phyloP scores from a whole-genome alignment of 1,140 invertebrate species.

The Bombus breviceps region DNA sequence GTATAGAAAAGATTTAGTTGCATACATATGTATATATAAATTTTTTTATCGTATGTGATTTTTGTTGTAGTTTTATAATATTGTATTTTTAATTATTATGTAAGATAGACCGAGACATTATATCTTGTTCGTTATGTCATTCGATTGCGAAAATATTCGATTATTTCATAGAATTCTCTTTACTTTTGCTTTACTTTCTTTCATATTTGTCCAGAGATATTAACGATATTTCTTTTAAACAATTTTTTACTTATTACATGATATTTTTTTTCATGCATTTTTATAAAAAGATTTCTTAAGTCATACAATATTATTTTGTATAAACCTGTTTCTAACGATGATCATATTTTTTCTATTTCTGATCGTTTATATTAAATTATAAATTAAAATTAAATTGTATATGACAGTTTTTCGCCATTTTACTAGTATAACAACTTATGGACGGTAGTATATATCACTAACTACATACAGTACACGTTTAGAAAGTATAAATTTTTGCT shows the following conservation, averaged over 20 bases:
- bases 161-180: not conserved
- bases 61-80: not conserved
- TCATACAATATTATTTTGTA: not conserved
- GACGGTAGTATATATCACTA: not conserved
- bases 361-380: not conserved
- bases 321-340: not conserved
- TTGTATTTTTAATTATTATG: no score
- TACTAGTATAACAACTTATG: not conserved
- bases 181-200: not conserved
- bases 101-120: no score
- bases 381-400: not conserved
- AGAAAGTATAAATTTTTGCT: constrained; percentile 33
- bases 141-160: not conserved
- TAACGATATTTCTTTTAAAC: not conserved
- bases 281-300: not conserved
- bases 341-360: not conserved
- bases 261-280: not conserved
- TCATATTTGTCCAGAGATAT: no score
- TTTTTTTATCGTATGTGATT: no score
- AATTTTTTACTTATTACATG: not conserved
- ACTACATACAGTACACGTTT: not conserved
- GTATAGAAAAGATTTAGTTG: no score
- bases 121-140: not conserved
- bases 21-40: no score
- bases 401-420: not conserved